Evolutionary conservation across 2,797 vertebrate species (phyloP).

Genomic region (Tachyglossus aculeatus): DNA sequence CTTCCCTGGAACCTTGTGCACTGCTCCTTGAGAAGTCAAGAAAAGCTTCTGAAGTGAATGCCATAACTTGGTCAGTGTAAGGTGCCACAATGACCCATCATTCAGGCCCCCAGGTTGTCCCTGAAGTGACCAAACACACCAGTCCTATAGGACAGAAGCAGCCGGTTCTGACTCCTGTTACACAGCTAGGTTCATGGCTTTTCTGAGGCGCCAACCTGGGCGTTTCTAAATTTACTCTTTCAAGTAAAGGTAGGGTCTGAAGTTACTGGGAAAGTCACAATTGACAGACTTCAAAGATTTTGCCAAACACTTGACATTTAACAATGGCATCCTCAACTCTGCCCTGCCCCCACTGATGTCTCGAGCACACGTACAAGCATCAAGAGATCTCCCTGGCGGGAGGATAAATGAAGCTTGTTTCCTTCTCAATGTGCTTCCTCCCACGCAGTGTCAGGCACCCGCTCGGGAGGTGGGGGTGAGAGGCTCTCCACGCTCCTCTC

Average conservation of each 20-base stretch:
- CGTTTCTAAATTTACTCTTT: too few relatives aligned
- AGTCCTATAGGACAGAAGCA: too few relatives aligned
- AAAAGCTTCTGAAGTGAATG: too few relatives aligned
- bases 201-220: too few relatives aligned
- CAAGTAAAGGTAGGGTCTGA: slow-evolving; percentile 25
- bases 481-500: not conserved
- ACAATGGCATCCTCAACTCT: not conserved
- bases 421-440: slow-evolving; percentile 45
- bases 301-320: slow-evolving; percentile 46
- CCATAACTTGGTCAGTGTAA: too few relatives aligned
- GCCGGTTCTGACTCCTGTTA: too few relatives aligned
- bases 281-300: slow-evolving; percentile 47
- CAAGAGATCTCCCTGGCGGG: slow-evolving; percentile 44
- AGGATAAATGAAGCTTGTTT: slow-evolving; percentile 49
- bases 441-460: not conserved
- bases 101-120: too few relatives aligned
- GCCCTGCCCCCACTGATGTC: slow-evolving; percentile 1
- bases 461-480: not conserved
- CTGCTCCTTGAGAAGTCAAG: too few relatives aligned
- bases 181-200: too few relatives aligned
- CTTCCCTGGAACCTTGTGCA: too few relatives aligned
- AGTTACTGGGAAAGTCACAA: slow-evolving; percentile 32
- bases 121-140: too few relatives aligned
- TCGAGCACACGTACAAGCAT: slow-evolving; percentile 12
- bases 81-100: too few relatives aligned